Evolutionary conservation across 2,888 invertebrate genomes (phyloP), one percentile per base, ranked within the genome.

Genomic region (Troides helena): DNA sequence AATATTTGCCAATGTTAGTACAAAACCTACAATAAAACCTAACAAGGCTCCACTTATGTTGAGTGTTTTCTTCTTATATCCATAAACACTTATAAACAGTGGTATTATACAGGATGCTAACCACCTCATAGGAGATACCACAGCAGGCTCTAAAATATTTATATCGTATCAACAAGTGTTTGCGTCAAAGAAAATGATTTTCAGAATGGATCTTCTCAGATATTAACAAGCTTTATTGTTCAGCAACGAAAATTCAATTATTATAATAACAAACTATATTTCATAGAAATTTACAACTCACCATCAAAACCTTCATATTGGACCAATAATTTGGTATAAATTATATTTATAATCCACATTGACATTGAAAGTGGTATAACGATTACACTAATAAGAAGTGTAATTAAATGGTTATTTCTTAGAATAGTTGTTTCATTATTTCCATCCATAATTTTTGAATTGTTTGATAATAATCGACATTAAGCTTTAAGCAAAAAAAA

Each of bases 311-410:
- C 93, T 69, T 90, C 85, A 60, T 89, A 87, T 56, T 89, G 89
- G 74, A 91, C 90, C 43, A 89, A 72, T 69, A 95, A 85, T 77
- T 94, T 94, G 0, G 94, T 94, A 81, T 95, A 95, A n/a, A 95
- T 89, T 74, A 96, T 88, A 85, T 96, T 96, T 30, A 94, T 93
- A 73, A 95, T 93, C 96, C 96, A 96, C 90, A 96, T 93, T 36
- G 95, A 93, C 91, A 96, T 94, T 0, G 96, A 96, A n/a, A 96
- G 77, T 10, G 96, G 96, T 79, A 96, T 95, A 3, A 96, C 94
- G 72, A 96, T 86, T 6, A 95, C 94, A 78, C 95, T 95, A 50
- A 95, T 83, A 3, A 96, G 78, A 58, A 96, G 91, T 70, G 95
- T 95, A 77, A 94, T 79, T 73, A 94, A 81, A 73, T 91, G 89